phyloP scores from a whole-genome alignment of 2,888 invertebrate species.

The Himalopsyche japonica region DNA sequence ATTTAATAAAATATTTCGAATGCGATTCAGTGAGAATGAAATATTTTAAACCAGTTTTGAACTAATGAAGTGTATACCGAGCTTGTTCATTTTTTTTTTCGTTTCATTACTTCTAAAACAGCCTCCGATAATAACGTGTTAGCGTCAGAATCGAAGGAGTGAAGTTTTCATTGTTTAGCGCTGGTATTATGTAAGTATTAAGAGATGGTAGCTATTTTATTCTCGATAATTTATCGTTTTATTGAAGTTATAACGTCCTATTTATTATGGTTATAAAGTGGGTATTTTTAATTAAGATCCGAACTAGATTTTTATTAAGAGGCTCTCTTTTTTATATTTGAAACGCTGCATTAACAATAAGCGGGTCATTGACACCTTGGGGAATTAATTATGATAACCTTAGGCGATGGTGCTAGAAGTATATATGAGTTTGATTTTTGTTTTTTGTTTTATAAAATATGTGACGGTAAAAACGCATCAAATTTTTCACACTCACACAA shows the following conservation, averaged over 20 bases:
- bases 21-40: too few species aligned
- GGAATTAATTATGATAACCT: not conserved
- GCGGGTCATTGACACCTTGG: not conserved
- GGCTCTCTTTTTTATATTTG: not conserved
- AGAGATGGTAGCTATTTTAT: conserved; percentile 16
- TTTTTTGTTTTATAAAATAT: too few species aligned
- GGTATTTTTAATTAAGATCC: conserved; percentile 24
- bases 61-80: not conserved
- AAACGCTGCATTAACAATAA: not conserved
- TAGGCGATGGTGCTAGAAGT: not conserved
- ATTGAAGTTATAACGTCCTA: conserved; percentile 15
- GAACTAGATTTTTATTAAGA: conserved; percentile 14
- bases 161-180: conserved; percentile 24
- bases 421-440: too few species aligned
- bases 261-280: conserved; percentile 29
- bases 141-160: conserved; percentile 3
- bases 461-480: too few species aligned
- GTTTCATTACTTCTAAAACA: not conserved
- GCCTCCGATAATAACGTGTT: not conserved
- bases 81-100: not conserved
- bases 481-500: too few species aligned
- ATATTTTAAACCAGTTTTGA: not conserved
- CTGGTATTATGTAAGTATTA: not conserved
- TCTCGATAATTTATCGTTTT: conserved; percentile 33
- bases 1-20: too few species aligned